phyloP scores from a whole-genome alignment of 1,140 invertebrate genomes.

The Bombus affinis region DNA sequence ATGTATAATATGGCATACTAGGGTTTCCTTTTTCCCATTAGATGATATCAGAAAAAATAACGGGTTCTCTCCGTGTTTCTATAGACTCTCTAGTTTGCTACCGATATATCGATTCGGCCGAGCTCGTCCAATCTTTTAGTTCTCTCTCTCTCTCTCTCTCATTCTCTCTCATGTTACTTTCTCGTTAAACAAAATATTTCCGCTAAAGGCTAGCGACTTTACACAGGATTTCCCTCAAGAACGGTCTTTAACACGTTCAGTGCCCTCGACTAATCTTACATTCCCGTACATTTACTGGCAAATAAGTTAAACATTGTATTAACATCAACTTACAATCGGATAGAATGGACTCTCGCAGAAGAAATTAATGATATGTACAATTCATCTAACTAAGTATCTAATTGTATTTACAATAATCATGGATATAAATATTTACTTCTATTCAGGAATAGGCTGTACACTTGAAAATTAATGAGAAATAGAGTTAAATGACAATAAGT shows the following conservation, averaged over 20 bases:
- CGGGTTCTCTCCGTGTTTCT: slow-evolving; percentile 7
- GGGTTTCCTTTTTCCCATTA: background rate
- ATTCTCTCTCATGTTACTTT: slow-evolving; percentile 6
- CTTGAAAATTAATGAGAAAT: background rate
- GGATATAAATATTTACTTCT: background rate
- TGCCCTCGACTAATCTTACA: background rate
- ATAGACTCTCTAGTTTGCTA: slow-evolving; percentile 25
- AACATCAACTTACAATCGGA: background rate
- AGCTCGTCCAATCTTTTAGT: background rate
- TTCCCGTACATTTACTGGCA: background rate
- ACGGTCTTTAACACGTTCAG: slow-evolving; percentile 19
- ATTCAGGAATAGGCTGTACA: background rate
- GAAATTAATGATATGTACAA: slow-evolving; percentile 30
- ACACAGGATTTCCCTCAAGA: slow-evolving; percentile 11
- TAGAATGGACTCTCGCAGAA: background rate
- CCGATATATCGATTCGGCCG: slow-evolving; percentile 5
- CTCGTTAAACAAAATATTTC: slow-evolving; percentile 51
- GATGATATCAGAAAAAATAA: slow-evolving; percentile 39
- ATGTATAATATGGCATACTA: slow-evolving; percentile 13
- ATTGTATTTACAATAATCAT: slow-evolving; percentile 17
- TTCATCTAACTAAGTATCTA: slow-evolving; percentile 27
- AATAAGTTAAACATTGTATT: background rate
- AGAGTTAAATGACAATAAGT: background rate
- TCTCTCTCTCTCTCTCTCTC: background rate
- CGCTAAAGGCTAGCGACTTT: slow-evolving; percentile 38